Base-by-base conservation (phyloP, 2,888 invertebrate genomes). In the Hofmannophila pseudospretella region DNA sequence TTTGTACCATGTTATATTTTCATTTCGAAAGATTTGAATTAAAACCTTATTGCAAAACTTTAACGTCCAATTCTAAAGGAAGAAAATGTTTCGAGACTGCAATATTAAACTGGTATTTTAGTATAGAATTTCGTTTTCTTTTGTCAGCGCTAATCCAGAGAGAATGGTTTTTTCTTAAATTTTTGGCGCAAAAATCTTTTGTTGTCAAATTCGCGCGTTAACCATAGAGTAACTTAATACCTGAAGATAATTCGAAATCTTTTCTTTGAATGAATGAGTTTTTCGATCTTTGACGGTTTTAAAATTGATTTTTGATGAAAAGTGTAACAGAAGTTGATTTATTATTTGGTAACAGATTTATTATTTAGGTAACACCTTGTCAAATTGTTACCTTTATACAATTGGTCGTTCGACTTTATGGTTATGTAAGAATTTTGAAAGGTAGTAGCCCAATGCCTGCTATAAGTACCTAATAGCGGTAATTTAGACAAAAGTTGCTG, bases 71-170 rank as follows among this genome's bases (percentile, higher is more conserved):
- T 1, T 4, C 5, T 11, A 27, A 12, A 27, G 11, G 5, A 4
- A 2, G 9, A 25, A 25, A 27, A 11, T 7, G 5, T 11, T 23
- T 27, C 11, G 27, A 2, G 11, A 5, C 1, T 10, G 12, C 5
- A 27, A 27, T 11, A 2, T 3, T 9, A 35, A 35, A 5, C 20
- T 35, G 8, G 35, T 28, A 4, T 4, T 1, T 11, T n/a, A 9
- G 29, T 27, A 23, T 30, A 35, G 29, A 35, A 35, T 30, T 30
- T 30, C 28, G 27, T 12, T 25, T 28, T 54, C 57, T 45, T 48
- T 65, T 64, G 61, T 63, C 43, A 45, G 35, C 45, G 51, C 51
- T 66, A 67, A 66, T 67, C 66, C 60, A 48, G 26, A 47, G 55
- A 54, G 51, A 62, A 66, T 59, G 16, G 38, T 19, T 58, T 57